Percentiles rank a stretch among this genome's conserved stretches.
These are phyloP conservation scores for Drosophila differens DNA, from an alignment of 2,888 invertebrate genomes.

Conservation along the genomic window DNA sequence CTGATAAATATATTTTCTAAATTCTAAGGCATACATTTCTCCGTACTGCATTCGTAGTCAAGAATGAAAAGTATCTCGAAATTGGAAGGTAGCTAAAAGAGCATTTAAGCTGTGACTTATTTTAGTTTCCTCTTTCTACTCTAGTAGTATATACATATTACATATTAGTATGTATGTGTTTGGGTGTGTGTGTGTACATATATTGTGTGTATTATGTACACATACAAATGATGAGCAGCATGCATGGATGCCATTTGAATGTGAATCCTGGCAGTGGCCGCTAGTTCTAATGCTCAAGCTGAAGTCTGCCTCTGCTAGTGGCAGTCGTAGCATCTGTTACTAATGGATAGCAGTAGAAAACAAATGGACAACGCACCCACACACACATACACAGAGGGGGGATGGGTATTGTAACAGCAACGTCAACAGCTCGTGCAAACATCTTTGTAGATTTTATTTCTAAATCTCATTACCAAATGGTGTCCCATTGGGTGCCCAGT, in stretches of 20 bases:
- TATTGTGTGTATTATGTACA: conserved; percentile 52
- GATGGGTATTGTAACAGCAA: conserved; percentile 38
- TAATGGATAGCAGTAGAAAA: conserved; percentile 79
- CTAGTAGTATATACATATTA: conserved; percentile 2
- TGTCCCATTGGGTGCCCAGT: conserved; percentile 68
- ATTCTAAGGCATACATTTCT: not conserved
- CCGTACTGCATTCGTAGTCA: not conserved
- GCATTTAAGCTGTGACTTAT: conserved; percentile 8
- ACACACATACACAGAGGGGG: conserved; percentile 31
- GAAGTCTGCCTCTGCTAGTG: conserved; percentile 57
- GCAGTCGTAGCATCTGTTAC: conserved; percentile 76
- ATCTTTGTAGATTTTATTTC: conserved; percentile 81
- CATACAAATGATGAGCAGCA: conserved; percentile 60
- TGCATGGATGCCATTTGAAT: conserved; percentile 76
- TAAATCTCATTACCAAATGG: conserved; percentile 81
- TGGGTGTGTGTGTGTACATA: conserved; percentile 26
- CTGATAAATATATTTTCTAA: not conserved
- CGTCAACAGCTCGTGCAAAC: conserved; percentile 80
- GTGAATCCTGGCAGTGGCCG: conserved; percentile 41
- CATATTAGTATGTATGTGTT: not conserved
- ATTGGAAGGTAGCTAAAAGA: conserved; percentile 8
- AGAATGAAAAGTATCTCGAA: not conserved
- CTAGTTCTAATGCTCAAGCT: conserved; percentile 11
- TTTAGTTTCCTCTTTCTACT: not conserved
- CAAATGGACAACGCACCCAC: conserved; percentile 79